Percentiles rank a stretch among this genome's conserved stretches.
These are phyloP conservation scores for Seladonia tumulorum DNA, from an alignment of 2,888 invertebrate genomes.

Conservation along the genomic window DNA sequence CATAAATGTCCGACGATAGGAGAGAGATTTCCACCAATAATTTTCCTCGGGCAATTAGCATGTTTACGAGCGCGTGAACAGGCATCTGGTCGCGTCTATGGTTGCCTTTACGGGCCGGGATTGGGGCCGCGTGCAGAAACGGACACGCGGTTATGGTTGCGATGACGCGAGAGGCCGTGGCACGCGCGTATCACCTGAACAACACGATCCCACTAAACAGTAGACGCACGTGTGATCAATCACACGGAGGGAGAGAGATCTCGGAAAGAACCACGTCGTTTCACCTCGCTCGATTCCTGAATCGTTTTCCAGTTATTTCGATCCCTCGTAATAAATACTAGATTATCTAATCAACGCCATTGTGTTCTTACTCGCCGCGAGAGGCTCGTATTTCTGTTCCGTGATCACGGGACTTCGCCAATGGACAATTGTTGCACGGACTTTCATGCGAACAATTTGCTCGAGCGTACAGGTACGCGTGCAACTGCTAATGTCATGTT, in stretches of 20 bases:
- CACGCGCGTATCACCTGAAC: constrained; percentile 11
- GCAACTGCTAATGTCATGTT: background rate
- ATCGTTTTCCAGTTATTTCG: constrained; percentile 31
- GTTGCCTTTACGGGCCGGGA: constrained; percentile 30
- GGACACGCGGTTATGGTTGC: background rate
- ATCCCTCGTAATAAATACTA: constrained; percentile 48
- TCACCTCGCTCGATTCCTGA: background rate
- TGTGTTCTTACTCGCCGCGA: background rate
- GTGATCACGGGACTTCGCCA: background rate
- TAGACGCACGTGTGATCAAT: constrained; percentile 52
- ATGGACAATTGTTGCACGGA: background rate
- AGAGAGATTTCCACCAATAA: constrained; percentile 40
- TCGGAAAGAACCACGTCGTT: constrained; percentile 14
- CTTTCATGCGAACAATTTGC: background rate
- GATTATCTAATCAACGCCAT: constrained; percentile 58
- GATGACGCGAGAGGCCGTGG: constrained; percentile 21
- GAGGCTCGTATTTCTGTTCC: constrained; percentile 35
- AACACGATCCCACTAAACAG: constrained; percentile 24
- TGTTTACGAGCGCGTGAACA: constrained; percentile 42
- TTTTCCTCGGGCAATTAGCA: constrained; percentile 58
- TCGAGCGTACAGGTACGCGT: background rate
- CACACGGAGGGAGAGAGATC: constrained; percentile 31
- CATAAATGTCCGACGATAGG: constrained; percentile 31
- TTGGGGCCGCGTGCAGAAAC: background rate
- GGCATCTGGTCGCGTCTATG: constrained; percentile 33